These are phyloP conservation scores for Clostera curtula DNA, from an alignment of 2,888 invertebrate species.

Conservation along the genomic window DNA sequence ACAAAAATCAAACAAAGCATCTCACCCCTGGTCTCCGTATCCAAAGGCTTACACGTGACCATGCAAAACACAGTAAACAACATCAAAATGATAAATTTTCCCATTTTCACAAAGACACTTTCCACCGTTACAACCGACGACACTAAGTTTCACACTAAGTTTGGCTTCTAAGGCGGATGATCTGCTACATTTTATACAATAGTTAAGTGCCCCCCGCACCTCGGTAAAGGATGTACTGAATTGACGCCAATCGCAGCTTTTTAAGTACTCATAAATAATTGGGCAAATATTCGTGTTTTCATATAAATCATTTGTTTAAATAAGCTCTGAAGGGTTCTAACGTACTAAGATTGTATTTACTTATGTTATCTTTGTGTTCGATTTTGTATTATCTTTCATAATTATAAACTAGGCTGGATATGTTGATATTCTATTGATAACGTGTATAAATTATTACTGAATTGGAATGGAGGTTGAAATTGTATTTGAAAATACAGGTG, in stretches of 20 bases:
- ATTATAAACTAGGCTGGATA: too few species aligned
- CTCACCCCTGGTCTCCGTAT: constrained; percentile 22
- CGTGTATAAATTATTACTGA: too few species aligned
- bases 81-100: constrained; percentile 22
- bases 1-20: too few species aligned
- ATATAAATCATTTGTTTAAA: constrained; percentile 21
- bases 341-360: too few species aligned
- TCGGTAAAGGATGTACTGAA: constrained; percentile 2
- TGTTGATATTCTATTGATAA: too few species aligned
- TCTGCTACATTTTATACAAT: constrained; percentile 17
- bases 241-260: constrained; percentile 28
- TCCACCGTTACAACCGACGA: neutral
- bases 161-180: neutral
- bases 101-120: constrained; percentile 21
- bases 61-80: constrained; percentile 21
- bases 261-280: constrained; percentile 31
- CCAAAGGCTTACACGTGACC: constrained; percentile 33
- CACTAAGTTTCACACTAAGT: neutral
- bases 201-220: neutral
- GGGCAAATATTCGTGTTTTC: constrained; percentile 20
- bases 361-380: too few species aligned
- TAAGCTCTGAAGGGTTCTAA: constrained; percentile 12
- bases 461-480: too few species aligned
- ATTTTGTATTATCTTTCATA: too few species aligned
- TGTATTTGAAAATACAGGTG: too few species aligned